phyloP scores from a whole-genome alignment of 2,888 invertebrate genomes.

The Achlya flavicornis region DNA sequence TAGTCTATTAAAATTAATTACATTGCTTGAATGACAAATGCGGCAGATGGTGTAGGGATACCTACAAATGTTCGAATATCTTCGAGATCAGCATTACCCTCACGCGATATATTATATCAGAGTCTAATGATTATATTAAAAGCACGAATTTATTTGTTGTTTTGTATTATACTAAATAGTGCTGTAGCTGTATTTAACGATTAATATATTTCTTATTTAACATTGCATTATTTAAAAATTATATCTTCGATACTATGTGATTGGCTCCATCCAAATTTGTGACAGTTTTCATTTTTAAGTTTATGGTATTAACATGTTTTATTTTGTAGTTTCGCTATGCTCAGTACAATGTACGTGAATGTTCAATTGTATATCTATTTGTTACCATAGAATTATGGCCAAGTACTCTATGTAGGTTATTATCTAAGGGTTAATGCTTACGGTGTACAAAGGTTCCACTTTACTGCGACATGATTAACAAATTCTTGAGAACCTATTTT shows the following conservation, averaged over 20 bases:
- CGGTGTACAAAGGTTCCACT: slow-evolving; percentile 67
- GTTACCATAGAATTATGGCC: slow-evolving; percentile 82
- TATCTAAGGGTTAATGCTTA: slow-evolving; percentile 68
- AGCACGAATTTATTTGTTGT: slow-evolving; percentile 83
- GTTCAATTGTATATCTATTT: slow-evolving; percentile 67
- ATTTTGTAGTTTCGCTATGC: slow-evolving; percentile 58
- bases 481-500: slow-evolving; percentile 23
- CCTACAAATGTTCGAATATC: not conserved
- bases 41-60: slow-evolving; percentile 21
- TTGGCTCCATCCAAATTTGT: slow-evolving; percentile 68
- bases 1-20: slow-evolving; percentile 42
- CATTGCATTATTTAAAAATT: slow-evolving; percentile 48
- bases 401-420: slow-evolving; percentile 74
- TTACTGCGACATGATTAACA: slow-evolving; percentile 36
- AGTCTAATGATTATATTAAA: slow-evolving; percentile 52
- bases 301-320: slow-evolving; percentile 25
- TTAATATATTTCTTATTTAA: slow-evolving; percentile 74
- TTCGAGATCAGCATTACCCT: slow-evolving; percentile 20
- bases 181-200: slow-evolving; percentile 67
- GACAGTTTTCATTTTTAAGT: slow-evolving; percentile 23
- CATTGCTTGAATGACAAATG: slow-evolving; percentile 36
- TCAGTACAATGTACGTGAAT: slow-evolving; percentile 62
- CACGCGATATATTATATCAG: slow-evolving; percentile 27
- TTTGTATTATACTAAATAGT: slow-evolving; percentile 72
- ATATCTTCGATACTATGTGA: slow-evolving; percentile 38